A percentile compares a stretch with the other conserved stretches of the same genome.
Evolutionary conservation across 1,140 invertebrate genomes (phyloP).

Genomic region (Drosophila ogumai): DNA sequence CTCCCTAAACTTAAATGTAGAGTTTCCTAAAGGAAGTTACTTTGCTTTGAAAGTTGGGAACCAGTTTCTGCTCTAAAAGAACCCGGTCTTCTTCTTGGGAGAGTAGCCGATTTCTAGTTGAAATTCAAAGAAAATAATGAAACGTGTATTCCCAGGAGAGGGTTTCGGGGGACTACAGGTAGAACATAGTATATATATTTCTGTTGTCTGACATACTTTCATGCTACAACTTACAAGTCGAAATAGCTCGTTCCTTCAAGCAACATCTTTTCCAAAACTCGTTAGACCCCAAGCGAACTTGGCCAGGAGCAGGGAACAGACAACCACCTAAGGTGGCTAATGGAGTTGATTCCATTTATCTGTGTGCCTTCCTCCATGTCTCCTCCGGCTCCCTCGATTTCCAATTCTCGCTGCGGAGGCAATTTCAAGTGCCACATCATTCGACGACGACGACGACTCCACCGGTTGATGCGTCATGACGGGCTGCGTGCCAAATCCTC

Average conservation of each 20-base stretch:
- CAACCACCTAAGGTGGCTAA: slow-evolving; percentile 18
- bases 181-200: background rate
- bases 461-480: slow-evolving; percentile 72
- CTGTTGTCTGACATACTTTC: slow-evolving; percentile 1
- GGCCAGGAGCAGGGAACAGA: slow-evolving; percentile 8
- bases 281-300: background rate
- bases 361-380: background rate
- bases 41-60: background rate
- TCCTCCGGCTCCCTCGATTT: background rate
- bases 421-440: slow-evolving; percentile 69
- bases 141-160: background rate
- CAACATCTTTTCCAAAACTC: background rate
- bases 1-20: background rate
- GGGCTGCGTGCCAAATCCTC: slow-evolving; percentile 60
- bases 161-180: background rate
- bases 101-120: no score
- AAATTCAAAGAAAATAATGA: background rate
- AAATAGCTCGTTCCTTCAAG: background rate
- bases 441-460: slow-evolving; percentile 5
- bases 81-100: no score
- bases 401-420: slow-evolving; percentile 3
- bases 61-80: no score
- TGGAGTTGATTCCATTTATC: slow-evolving; percentile 33
- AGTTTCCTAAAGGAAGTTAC: accelerated
- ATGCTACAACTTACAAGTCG: background rate